phyloP scores from a whole-genome alignment of 2,797 vertebrate genomes.

The Crotalus adamanteus region DNA sequence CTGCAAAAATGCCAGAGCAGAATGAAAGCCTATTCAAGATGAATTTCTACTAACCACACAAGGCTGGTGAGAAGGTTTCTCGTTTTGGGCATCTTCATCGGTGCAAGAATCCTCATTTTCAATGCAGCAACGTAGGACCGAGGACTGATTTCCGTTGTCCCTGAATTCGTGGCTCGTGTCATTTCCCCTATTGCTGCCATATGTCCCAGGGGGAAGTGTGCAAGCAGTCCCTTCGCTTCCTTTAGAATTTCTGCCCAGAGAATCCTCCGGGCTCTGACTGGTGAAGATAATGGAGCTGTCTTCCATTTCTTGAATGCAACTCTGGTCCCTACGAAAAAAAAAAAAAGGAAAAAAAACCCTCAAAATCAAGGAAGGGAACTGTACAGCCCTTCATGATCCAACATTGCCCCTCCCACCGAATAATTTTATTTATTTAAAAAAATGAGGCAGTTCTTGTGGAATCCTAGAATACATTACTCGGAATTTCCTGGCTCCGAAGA shows the following conservation, averaged over 20 bases:
- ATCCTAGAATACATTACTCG: slow-evolving; percentile 55
- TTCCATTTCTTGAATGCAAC: slow-evolving; percentile 61
- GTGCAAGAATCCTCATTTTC: slow-evolving; percentile 43
- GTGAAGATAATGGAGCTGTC: slow-evolving; percentile 88
- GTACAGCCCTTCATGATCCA: neutral
- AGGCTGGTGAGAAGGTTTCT: slow-evolving; percentile 62
- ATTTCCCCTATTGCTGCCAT: slow-evolving; percentile 27
- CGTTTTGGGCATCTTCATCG: slow-evolving; percentile 66
- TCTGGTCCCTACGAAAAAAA: slow-evolving; percentile 38
- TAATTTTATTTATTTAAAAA: neutral
- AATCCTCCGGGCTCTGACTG: slow-evolving; percentile 67
- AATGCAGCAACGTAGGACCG: neutral
- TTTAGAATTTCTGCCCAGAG: slow-evolving; percentile 20
- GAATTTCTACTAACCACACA: slow-evolving; percentile 65
- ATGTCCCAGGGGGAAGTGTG: slow-evolving; percentile 31
- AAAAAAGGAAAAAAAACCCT: too few relatives aligned
- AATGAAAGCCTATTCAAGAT: neutral
- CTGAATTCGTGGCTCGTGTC: slow-evolving; percentile 22
- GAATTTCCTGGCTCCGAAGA: slow-evolving; percentile 64
- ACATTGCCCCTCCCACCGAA: neutral
- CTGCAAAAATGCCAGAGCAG: too few relatives aligned
- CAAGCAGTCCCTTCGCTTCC: slow-evolving; percentile 9
- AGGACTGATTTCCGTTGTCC: slow-evolving; percentile 23
- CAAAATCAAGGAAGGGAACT: neutral
- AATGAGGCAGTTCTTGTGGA: neutral